These are phyloP conservation scores for Campoletis raptor DNA, from an alignment of 2,888 invertebrate species.

Conservation along the genomic window DNA sequence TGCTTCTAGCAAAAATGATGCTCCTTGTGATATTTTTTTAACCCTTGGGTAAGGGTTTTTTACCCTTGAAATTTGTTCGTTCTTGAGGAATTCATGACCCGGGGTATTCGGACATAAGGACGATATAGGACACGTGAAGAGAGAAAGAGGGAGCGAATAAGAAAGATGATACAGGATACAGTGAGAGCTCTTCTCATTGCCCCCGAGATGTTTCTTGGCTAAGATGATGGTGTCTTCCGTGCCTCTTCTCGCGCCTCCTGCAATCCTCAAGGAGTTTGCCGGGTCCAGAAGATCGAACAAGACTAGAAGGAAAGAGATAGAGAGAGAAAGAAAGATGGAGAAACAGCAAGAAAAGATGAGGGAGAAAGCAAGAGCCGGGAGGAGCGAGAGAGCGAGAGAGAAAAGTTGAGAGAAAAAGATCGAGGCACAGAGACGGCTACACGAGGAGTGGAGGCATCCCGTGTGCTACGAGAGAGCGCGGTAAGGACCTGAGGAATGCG, in stretches of 20 bases:
- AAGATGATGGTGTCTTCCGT: slow-evolving; percentile 56
- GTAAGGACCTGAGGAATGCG: slow-evolving; percentile 83
- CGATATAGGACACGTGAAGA: slow-evolving; percentile 13
- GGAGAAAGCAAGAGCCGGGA: slow-evolving; percentile 13
- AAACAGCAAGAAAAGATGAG: slow-evolving; percentile 24
- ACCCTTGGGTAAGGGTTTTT: no score
- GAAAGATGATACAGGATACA: slow-evolving; percentile 48
- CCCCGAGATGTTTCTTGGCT: slow-evolving; percentile 53
- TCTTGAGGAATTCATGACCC: slow-evolving; percentile 41
- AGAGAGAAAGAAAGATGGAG: slow-evolving; percentile 67
- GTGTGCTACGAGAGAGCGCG: slow-evolving; percentile 77
- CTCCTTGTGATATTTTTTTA: not conserved
- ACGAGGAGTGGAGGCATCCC: slow-evolving; percentile 77
- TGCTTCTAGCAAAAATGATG: not conserved
- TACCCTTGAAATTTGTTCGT: slow-evolving; percentile 13
- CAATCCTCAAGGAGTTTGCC: slow-evolving; percentile 55
- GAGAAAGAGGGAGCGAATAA: slow-evolving; percentile 2
- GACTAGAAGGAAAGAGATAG: slow-evolving; percentile 61
- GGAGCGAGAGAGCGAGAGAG: slow-evolving; percentile 64
- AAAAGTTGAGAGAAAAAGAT: slow-evolving; percentile 61
- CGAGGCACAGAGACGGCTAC: slow-evolving; percentile 69
- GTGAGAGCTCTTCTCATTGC: slow-evolving; percentile 42
- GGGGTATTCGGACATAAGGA: slow-evolving; percentile 45
- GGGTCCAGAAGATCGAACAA: slow-evolving; percentile 48
- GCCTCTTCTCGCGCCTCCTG: slow-evolving; percentile 63